Evolutionary conservation across 1,140 invertebrate species (phyloP), one percentile per base, ranked within the genome.

Genomic region (Neuroterus valhalla): DNA sequence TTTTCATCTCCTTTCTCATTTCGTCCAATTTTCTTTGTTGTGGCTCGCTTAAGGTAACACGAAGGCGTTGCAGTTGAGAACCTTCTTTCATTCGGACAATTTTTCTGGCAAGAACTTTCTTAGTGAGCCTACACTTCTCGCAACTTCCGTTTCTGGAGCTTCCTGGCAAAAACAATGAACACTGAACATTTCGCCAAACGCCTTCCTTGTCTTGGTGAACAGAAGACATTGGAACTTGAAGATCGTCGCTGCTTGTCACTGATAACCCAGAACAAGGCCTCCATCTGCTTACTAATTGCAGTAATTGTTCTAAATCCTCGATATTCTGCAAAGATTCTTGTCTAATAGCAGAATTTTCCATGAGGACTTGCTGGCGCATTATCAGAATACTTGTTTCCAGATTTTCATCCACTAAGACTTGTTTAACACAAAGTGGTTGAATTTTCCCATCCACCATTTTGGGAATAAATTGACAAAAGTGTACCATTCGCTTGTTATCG

Each of bases 11-110:
- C 3, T 26, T 23, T 11, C 55, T 62, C 55, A 62, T 62, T 15
- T 62, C 55, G 12, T 62, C 55, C 14, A 62, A 62, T 62, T 62
- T 62, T 15, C 31, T 23, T 5, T 62, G 23, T 15, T 62, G 55
- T 4, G 12, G 23, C 15, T 26, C 55, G 3, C 15, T 62, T 14
- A 62, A 62, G 14, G 10, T n/a, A 0, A 38, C 3, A 38, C 55
- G 55, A n/a, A 62, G 26, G 15, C 55, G 55, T 15, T 23, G 6
- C 15, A 62, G 6, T 4, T 14, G 14, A 5, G 55, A 15, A 12
- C 21, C n/a, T 38, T n/a, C 31, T 14, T 23, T 26, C 55, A 31
- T 4, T 1, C 55, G 26, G 2, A n/a, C 1, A 4, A 26, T 8
- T 15, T 26, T 38, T 38, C 23, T 26, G 3, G 23, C 2, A 31